These are phyloP conservation scores for Neocloeon triangulifer DNA, from an alignment of 1,140 invertebrate species.

Conservation along the genomic window DNA sequence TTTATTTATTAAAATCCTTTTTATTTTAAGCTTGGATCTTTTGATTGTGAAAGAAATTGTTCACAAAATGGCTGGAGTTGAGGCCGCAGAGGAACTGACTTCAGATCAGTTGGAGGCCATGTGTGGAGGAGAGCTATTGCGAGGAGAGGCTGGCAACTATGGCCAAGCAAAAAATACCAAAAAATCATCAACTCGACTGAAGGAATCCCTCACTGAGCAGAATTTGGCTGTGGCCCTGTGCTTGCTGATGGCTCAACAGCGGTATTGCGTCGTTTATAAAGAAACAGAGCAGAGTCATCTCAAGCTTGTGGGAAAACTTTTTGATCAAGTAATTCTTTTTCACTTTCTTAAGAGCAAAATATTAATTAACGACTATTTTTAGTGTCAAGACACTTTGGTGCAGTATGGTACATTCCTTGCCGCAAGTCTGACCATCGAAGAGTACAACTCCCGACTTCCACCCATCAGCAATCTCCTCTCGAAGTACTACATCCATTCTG, in stretches of 20 bases:
- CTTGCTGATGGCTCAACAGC: constrained; percentile 88
- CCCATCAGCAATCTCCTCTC: constrained; percentile 67
- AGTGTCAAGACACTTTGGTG: constrained; percentile 95
- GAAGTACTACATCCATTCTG: constrained; percentile 85
- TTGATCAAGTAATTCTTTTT: constrained; percentile 19
- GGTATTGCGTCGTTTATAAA: constrained; percentile 76
- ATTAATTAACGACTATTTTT: constrained; percentile 13
- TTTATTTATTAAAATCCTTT: not conserved
- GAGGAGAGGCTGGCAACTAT: constrained; percentile 91
- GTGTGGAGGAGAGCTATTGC: constrained; percentile 84
- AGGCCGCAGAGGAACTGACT: constrained; percentile 91
- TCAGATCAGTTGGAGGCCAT: constrained; percentile 88
- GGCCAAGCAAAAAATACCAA: constrained; percentile 92
- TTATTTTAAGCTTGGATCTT: constrained; percentile 83
- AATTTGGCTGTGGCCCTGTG: constrained; percentile 83
- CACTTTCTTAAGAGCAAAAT: not conserved
- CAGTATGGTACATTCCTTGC: constrained; percentile 95
- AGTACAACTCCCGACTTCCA: constrained; percentile 77
- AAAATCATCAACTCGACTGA: constrained; percentile 83
- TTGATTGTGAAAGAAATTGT: constrained; percentile 94
- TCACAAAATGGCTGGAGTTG: constrained; percentile 98
- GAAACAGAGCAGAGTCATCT: constrained; percentile 74
- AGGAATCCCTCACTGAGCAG: constrained; percentile 81
- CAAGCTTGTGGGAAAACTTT: constrained; percentile 58
- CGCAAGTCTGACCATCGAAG: constrained; percentile 78